These are phyloP conservation scores for Morone saxatilis DNA, from an alignment of 2,113 vertebrate genomes.

Conservation along the genomic window DNA sequence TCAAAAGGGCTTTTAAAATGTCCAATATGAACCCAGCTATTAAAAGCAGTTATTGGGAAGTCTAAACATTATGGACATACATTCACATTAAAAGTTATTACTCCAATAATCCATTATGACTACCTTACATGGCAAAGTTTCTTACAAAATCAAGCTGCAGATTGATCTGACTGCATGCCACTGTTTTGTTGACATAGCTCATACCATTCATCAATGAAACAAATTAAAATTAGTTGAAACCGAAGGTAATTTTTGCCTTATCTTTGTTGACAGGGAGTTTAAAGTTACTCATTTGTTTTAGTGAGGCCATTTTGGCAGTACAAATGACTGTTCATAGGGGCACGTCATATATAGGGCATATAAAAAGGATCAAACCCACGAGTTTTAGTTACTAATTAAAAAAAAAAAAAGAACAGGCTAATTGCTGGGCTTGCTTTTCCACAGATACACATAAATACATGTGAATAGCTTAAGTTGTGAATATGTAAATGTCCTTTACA, in stretches of 20 bases:
- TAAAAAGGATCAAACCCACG: too few species aligned
- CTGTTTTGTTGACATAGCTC: not conserved
- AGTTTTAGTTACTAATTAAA: not conserved
- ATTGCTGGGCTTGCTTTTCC: not conserved
- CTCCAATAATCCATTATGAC: conserved; percentile 7
- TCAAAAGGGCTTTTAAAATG: conserved; percentile 56
- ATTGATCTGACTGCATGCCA: not conserved
- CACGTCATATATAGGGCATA: too few species aligned
- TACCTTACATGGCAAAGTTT: not conserved
- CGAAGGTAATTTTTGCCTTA: not conserved
- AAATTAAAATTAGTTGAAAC: not conserved
- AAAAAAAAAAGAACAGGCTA: not conserved
- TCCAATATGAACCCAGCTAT: conserved; percentile 17
- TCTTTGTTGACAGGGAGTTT: not conserved
- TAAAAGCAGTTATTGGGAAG: conserved; percentile 29
- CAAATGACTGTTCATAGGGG: not conserved
- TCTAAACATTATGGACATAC: conserved; percentile 19
- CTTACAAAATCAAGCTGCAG: not conserved
- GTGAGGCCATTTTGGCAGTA: not conserved
- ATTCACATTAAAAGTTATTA: conserved; percentile 34
- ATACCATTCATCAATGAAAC: not conserved
- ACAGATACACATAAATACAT: not conserved
- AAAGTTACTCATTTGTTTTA: not conserved
- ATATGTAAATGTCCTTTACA: not conserved
- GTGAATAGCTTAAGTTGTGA: not conserved